Conservation (phyloP, 2,888 invertebrate genomes). For the Matsumyia berberina region DNA sequence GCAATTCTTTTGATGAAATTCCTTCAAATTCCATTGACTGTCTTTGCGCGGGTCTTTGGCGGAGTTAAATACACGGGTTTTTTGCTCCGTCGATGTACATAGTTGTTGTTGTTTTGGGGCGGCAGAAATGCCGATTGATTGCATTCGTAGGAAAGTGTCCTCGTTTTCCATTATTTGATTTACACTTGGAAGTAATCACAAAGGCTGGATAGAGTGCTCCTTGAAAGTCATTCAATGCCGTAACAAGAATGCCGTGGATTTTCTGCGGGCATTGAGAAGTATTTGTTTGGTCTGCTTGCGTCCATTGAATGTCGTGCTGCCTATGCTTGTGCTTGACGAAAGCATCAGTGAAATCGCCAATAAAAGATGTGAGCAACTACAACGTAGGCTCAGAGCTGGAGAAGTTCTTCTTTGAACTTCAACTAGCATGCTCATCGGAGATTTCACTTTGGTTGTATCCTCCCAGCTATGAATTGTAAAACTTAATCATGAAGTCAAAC, state of each 20-base stretch:
- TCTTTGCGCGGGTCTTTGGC: constrained; percentile 70
- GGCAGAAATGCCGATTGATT: constrained; percentile 34
- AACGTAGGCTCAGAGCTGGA: no score
- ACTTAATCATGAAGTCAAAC: no score
- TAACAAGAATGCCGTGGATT: not conserved
- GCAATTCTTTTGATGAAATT: constrained; percentile 81
- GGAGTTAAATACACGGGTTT: constrained; percentile 47
- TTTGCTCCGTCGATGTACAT: not conserved
- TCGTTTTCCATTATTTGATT: constrained; percentile 53
- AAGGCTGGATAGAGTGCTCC: not conserved
- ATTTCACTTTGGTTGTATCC: no score
- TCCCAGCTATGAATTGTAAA: no score
- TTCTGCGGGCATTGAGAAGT: no score
- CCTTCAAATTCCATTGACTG: constrained; percentile 78
- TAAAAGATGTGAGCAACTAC: no score
- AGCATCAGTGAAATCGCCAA: no score
- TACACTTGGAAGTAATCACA: constrained; percentile 35
- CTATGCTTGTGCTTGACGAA: no score
- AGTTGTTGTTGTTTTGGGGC: not conserved
- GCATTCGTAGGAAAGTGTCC: constrained; percentile 30
- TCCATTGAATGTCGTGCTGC: not conserved
- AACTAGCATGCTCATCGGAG: no score
- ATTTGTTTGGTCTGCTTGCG: no score
- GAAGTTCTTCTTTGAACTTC: no score
- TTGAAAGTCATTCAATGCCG: not conserved